phyloP scores from a whole-genome alignment of 2,113 vertebrate species.

The Callipepla californica region DNA sequence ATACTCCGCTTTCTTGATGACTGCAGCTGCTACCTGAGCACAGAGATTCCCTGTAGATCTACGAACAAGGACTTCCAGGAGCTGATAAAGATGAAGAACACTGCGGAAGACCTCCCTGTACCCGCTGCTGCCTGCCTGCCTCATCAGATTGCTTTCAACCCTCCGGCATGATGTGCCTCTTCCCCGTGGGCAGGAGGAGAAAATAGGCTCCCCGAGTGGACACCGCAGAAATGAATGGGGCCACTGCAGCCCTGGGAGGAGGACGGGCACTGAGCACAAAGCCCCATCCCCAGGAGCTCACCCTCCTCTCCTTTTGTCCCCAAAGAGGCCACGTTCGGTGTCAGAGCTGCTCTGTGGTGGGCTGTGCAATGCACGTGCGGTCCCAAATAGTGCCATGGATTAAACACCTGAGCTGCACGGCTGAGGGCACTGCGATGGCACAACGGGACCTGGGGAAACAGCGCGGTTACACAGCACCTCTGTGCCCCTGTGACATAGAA shows the following conservation, averaged over 20 bases:
- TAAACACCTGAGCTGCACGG: neutral
- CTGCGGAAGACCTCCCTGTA: conserved; percentile 63
- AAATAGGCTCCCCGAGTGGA: conserved; percentile 45
- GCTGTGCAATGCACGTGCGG: neutral
- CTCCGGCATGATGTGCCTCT: conserved; percentile 22
- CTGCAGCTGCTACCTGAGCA: conserved; percentile 50
- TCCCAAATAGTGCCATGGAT: rapidly evolving
- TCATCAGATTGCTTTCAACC: conserved; percentile 34
- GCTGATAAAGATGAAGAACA: conserved; percentile 64
- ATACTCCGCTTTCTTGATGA: conserved; percentile 62
- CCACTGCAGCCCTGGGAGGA: conserved; percentile 17
- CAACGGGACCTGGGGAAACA: neutral
- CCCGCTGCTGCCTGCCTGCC: conserved; percentile 57
- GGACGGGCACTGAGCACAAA: neutral
- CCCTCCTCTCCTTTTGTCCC: neutral
- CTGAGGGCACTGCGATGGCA: neutral
- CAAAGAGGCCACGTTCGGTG: neutral
- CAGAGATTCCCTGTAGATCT: conserved; percentile 69
- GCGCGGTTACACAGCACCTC: neutral
- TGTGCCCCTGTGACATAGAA: neutral
- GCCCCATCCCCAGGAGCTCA: neutral
- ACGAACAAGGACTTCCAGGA: conserved; percentile 60
- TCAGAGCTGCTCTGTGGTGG: neutral
- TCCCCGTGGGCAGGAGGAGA: conserved; percentile 29
- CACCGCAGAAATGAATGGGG: neutral